phyloP scores from a whole-genome alignment of 2,888 invertebrate species.

The Acronicta leporina region DNA sequence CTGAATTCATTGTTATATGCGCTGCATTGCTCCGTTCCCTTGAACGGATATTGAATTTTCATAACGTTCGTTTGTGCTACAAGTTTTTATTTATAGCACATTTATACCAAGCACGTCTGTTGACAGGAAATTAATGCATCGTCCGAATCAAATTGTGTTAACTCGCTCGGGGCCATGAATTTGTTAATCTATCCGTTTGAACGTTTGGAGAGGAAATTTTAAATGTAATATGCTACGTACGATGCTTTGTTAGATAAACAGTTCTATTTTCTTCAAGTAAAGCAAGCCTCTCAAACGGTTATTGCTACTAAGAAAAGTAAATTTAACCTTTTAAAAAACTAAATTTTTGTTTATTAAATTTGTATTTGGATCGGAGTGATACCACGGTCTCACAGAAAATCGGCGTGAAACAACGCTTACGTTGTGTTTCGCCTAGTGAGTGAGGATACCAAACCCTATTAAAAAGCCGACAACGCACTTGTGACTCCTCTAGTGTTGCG shows the following conservation, averaged over 20 bases:
- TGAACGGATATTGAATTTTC: slow-evolving; percentile 87
- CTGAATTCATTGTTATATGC: slow-evolving; percentile 72
- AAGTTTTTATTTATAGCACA: slow-evolving; percentile 80
- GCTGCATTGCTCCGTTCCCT: slow-evolving; percentile 72
- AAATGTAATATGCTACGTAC: neutral
- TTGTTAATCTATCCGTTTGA: slow-evolving; percentile 17
- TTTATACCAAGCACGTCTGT: slow-evolving; percentile 74
- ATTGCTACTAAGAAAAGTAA: too few species aligned
- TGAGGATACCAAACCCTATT: too few species aligned
- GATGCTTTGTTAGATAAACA: neutral
- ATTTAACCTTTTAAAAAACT: too few species aligned
- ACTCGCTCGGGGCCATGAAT: slow-evolving; percentile 25
- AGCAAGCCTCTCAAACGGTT: too few species aligned
- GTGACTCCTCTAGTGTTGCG: too few species aligned
- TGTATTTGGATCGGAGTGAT: too few species aligned
- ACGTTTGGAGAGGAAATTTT: neutral
- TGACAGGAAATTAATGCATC: slow-evolving; percentile 86
- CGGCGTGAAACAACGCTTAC: too few species aligned
- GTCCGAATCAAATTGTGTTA: slow-evolving; percentile 55
- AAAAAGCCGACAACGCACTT: too few species aligned
- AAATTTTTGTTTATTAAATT: too few species aligned
- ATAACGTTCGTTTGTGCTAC: slow-evolving; percentile 81
- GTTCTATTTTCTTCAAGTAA: too few species aligned
- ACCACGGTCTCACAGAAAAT: too few species aligned
- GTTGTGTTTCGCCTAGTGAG: too few species aligned